Evolutionary conservation across 1,140 invertebrate species (phyloP).

Genomic region (Drosophila ficusphila): DNA sequence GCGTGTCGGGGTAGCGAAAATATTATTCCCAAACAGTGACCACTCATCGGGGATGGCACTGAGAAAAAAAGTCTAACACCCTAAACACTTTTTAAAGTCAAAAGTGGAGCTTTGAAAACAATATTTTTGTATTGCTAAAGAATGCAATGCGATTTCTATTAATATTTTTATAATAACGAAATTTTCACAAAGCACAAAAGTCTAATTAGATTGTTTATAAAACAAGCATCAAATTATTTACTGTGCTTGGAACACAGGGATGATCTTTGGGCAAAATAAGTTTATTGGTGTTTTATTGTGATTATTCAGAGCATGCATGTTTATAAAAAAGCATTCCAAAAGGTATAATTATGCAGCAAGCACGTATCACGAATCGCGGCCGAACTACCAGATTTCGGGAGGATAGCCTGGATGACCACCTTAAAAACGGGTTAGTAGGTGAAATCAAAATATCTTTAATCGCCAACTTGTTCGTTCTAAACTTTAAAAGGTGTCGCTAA

Average conservation of each 20-base stretch:
- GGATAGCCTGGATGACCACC: too few species aligned
- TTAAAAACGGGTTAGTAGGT: too few species aligned
- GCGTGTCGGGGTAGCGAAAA: constrained; percentile 42
- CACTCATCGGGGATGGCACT: constrained; percentile 1
- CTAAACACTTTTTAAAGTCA: too few species aligned
- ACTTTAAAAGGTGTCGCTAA: too few species aligned
- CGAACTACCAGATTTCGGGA: constrained; percentile 71
- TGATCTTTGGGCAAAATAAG: constrained; percentile 13
- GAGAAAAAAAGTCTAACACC: background rate
- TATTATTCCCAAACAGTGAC: constrained; percentile 27
- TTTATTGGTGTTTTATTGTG: constrained; percentile 24
- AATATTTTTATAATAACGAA: background rate
- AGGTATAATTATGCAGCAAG: constrained; percentile 10
- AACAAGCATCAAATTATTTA: background rate
- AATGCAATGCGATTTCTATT: too few species aligned
- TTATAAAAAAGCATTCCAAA: constrained; percentile 19
- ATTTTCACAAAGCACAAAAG: background rate
- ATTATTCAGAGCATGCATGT: constrained; percentile 23
- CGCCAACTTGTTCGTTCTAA: too few species aligned
- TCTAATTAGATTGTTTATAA: background rate
- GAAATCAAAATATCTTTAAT: too few species aligned
- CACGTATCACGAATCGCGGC: background rate
- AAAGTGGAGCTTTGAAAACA: too few species aligned
- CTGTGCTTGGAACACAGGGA: constrained; percentile 7
- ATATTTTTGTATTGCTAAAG: too few species aligned